phyloP scores from a whole-genome alignment of 92 coral and sea anemone species.

The Heliopora coerulea region DNA sequence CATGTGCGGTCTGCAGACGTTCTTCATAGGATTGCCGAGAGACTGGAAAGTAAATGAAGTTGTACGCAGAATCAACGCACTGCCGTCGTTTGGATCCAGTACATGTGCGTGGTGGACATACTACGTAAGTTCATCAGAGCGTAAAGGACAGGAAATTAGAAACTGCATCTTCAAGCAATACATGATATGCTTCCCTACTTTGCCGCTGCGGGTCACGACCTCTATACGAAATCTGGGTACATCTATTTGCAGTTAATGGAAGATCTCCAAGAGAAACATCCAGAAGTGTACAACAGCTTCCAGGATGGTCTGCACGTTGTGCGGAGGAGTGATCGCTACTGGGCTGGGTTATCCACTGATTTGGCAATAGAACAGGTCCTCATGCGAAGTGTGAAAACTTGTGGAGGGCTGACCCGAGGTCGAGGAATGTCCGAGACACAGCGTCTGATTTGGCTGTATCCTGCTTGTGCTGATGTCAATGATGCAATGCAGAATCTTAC shows the following conservation, averaged over 20 bases:
- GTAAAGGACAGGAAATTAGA: conserved; percentile 32
- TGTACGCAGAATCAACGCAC: not conserved
- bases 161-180: conserved; percentile 44
- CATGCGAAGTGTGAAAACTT: conserved; percentile 43
- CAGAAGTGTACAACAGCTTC: conserved; percentile 37
- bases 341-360: conserved; percentile 55
- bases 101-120: conserved; percentile 4
- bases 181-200: conserved; percentile 32
- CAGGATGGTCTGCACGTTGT: conserved; percentile 37
- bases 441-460: conserved; percentile 27
- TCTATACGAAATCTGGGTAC: conserved; percentile 5
- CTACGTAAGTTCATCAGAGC: conserved; percentile 12
- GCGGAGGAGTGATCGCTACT: conserved; percentile 50
- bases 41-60: not conserved
- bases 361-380: conserved; percentile 41
- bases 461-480: conserved; percentile 37
- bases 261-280: conserved; percentile 23
- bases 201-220: conserved; percentile 37
- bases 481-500: conserved; percentile 42
- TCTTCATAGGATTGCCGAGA: not conserved
- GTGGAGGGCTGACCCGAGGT: conserved; percentile 56
- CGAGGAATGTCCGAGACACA: conserved; percentile 45
- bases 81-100: not conserved
- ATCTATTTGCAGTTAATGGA: conserved; percentile 34
- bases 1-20: not conserved